A percentile compares a stretch with the other conserved stretches of the same genome.
These are phyloP conservation scores for Sebastes fasciatus DNA, from an alignment of 2,113 vertebrate species.

Conservation along the genomic window DNA sequence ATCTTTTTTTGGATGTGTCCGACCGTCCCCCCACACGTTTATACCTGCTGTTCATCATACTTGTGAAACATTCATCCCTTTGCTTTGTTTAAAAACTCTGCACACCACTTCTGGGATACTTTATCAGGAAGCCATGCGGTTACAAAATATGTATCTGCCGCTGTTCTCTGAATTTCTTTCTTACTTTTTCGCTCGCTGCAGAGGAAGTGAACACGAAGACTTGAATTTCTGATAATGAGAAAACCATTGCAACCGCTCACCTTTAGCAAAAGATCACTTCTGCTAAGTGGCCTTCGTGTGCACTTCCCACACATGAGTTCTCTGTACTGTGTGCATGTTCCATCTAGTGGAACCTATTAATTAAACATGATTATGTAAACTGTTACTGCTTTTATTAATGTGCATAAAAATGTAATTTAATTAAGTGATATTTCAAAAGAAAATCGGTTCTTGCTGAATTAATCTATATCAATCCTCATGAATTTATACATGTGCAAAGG, in stretches of 20 bases:
- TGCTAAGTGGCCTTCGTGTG: conserved; percentile 43
- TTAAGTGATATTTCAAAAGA: background rate
- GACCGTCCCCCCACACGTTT: conserved; percentile 63
- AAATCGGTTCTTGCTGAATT: background rate
- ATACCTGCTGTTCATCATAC: conserved; percentile 84
- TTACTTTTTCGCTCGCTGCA: conserved; percentile 48
- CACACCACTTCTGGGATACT: conserved; percentile 74
- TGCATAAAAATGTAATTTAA: conserved; percentile 5
- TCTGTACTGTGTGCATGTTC: conserved; percentile 17
- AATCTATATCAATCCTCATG: background rate
- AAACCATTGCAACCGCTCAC: conserved; percentile 62
- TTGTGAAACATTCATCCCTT: conserved; percentile 69
- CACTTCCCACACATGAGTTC: conserved; percentile 32
- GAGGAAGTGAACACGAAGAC: conserved; percentile 65
- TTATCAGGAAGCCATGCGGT: conserved; percentile 77
- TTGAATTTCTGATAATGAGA: conserved; percentile 76
- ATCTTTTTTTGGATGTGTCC: conserved; percentile 75
- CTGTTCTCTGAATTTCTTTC: conserved; percentile 26
- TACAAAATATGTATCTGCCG: conserved; percentile 71
- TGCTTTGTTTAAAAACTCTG: conserved; percentile 76
- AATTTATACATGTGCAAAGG: background rate
- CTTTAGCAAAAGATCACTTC: conserved; percentile 62
- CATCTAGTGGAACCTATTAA: background rate
- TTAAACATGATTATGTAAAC: background rate
- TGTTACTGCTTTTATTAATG: background rate